phyloP scores from a whole-genome alignment of 2,888 invertebrate species.

The Sesia bembeciformis region DNA sequence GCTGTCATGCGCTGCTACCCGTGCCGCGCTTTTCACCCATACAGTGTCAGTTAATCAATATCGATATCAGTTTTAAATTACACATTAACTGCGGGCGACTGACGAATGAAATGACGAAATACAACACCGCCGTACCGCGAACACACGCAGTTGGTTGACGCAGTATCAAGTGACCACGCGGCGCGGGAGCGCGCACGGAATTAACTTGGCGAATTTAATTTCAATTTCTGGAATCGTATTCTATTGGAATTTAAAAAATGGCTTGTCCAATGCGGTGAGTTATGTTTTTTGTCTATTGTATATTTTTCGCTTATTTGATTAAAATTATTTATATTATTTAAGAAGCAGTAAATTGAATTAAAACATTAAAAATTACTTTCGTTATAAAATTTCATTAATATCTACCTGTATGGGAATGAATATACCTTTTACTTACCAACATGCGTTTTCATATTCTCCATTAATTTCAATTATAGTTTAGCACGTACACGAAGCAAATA shows the following conservation, averaged over 20 bases:
- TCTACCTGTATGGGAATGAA: too few relatives aligned
- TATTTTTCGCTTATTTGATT: neutral
- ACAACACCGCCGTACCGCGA: neutral
- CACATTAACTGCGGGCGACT: neutral
- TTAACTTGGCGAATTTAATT: constrained; percentile 13
- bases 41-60: neutral
- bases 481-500: too few relatives aligned
- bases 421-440: too few relatives aligned
- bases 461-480: too few relatives aligned
- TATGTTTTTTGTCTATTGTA: constrained; percentile 4
- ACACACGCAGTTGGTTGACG: constrained; percentile 8
- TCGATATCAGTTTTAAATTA: neutral
- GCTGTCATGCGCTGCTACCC: neutral
- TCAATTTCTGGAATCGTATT: constrained; percentile 8
- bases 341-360: too few relatives aligned
- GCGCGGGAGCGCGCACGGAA: constrained; percentile 27
- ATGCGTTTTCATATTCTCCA: too few relatives aligned
- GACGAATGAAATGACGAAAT: neutral
- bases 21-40: neutral
- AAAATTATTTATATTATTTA: neutral
- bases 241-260: constrained; percentile 28
- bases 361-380: too few relatives aligned
- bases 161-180: constrained; percentile 32
- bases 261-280: constrained; percentile 63
- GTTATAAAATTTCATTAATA: too few relatives aligned